Evolutionary conservation across 37 sponge, comb jelly and placozoan species (phyloP), one percentile per base, ranked within the genome.

Genomic region (Ianthella basta): DNA sequence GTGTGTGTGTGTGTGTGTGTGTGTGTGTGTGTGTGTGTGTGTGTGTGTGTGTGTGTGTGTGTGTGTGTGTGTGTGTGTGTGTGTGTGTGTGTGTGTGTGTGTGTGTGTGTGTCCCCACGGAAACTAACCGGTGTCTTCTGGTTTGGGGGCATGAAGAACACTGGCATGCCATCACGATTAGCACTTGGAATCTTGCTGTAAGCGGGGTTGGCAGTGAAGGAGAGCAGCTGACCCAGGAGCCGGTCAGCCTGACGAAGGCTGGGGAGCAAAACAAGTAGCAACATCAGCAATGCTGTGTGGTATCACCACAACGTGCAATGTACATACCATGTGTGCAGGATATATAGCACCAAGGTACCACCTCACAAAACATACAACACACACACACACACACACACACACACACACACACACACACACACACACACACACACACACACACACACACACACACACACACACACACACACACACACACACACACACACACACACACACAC

Each of bases 81-180:
- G 13, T 61, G 12, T 12, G 8, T 14, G 4, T 61, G 63, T 61
- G 63, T 61, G 63, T n/a, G 29, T 6, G 10, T n/a, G 29, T 61
- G 13, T 61, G 64, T 44, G 8, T 10, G 50, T 8, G 50, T 44
- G 3, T 44, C 3, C 8, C 50, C 8, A 10, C 60, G 20, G 64
- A 78, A 73, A 27, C 83, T 72, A 39, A 88, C 89, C 19, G 95
- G 95, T 55, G 83, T 88, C 38, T 84, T 14, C 25, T 82, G 72
- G 60, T 83, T 88, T 20, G 87, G 95, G 14, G 83, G 90, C 72
- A 91, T 55, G 67, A 83, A 86, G 85, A 94, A 94, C 33, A 94
- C 84, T 53, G 95, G 95, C 81, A 91, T 83, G 4, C 92, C 92
- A 55, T 91, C 86, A 6, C 61, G 72, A 8, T 79, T 64, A 15